Evolutionary conservation across 2,797 vertebrate species (phyloP), one percentile per base, ranked within the genome.

Genomic region (Eidolon dupreanum): DNA sequence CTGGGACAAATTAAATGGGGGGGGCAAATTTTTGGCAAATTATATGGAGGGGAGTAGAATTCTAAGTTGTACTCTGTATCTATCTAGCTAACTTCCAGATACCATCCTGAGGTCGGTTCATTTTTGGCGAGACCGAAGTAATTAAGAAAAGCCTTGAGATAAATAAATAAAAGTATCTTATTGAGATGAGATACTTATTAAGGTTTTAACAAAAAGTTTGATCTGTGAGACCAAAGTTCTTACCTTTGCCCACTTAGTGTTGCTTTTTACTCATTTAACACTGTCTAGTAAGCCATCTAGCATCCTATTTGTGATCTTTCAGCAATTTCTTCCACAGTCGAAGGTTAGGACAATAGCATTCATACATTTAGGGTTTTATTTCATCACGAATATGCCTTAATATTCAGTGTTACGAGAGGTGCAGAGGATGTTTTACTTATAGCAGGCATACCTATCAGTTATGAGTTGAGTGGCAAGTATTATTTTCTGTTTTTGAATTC

Each of bases 401-500:
- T 70, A 65, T 9, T 96, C 83, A 53, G 22, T 73, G 41, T 74
- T 43, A 36, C 22, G 22, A 61, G 24, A 83, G 74, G 70, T 79
- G 17, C 24, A 65, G 65, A 77, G 82, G 71, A 41, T 53, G 28
- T 55, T 57, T 88, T 75, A n/a, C 28, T 3, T 84, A 12, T 24
- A 61, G 59, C 49, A 81, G 63, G 38, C 26, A 17, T 78, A 36
- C 22, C 15, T 84, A 8, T 28, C 71, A 13, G 49, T 70, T 86
- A 78, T 4, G 43, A 66, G 33, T 85, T 93, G 53, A 73, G 10
- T 82, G 66, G 49, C 36, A 94, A 93, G 13, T 88, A 66, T 43
- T 63, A 41, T 87, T 96, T 84, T 71, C 65, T 78, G 1, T 70
- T 89, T 96, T 89, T 82, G 74, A 94, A 70, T 96, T 93, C 10